Evolutionary conservation across 2,888 invertebrate genomes (phyloP).

Genomic region (Macaria liturata): DNA sequence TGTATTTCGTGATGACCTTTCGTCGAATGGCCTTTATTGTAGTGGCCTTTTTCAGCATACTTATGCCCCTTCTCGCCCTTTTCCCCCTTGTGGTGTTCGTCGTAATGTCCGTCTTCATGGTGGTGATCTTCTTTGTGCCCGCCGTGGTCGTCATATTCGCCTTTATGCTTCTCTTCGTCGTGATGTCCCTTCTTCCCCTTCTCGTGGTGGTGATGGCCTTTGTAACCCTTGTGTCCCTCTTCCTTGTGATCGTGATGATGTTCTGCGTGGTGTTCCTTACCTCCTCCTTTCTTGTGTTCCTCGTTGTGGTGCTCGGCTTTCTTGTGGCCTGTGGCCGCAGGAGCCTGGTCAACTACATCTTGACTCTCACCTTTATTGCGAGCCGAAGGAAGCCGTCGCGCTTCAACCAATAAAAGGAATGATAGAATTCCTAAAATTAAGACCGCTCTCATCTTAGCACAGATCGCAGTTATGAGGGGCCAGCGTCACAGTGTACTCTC

Average conservation of each 20-base stretch:
- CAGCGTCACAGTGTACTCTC: slow-evolving; percentile 55
- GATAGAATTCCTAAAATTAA: slow-evolving; percentile 58
- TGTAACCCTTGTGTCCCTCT: slow-evolving; percentile 88
- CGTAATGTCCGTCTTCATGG: slow-evolving; percentile 86
- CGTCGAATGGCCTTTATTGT: slow-evolving; percentile 93
- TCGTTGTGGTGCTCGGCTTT: slow-evolving; percentile 74
- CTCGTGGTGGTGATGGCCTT: slow-evolving; percentile 86
- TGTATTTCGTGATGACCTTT: slow-evolving; percentile 94
- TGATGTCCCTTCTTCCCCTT: slow-evolving; percentile 89
- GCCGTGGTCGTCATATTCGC: slow-evolving; percentile 85
- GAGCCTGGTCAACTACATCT: slow-evolving; percentile 56
- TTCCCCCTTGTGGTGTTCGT: slow-evolving; percentile 85
- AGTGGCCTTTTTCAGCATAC: slow-evolving; percentile 87
- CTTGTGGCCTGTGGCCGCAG: slow-evolving; percentile 74
- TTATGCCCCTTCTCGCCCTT: slow-evolving; percentile 87
- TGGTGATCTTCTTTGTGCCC: slow-evolving; percentile 86
- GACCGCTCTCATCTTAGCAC: slow-evolving; percentile 60
- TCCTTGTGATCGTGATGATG: slow-evolving; percentile 86
- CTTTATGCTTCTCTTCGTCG: slow-evolving; percentile 86
- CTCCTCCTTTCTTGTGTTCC: slow-evolving; percentile 85
- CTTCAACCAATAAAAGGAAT: slow-evolving; percentile 50
- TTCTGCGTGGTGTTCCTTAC: slow-evolving; percentile 86
- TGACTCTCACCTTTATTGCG: slow-evolving; percentile 44
- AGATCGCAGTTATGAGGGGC: too few species aligned
- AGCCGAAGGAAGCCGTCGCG: slow-evolving; percentile 57